phyloP scores from a whole-genome alignment of 2,113 vertebrate genomes.

The Bubalus kerabau region DNA sequence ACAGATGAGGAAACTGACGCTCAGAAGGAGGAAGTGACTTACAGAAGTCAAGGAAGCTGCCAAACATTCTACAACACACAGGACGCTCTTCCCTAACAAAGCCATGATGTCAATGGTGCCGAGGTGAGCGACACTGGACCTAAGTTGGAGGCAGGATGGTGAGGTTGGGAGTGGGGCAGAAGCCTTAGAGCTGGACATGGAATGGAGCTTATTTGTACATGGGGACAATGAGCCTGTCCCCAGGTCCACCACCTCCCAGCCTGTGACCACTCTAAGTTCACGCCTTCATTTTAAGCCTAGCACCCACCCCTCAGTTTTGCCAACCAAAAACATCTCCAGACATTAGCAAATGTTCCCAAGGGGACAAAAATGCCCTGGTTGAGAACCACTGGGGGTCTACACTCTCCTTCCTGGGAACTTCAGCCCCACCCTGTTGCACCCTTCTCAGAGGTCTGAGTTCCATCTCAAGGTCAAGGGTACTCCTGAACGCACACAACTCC shows the following conservation, averaged over 20 bases:
- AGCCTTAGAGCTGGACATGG: not conserved
- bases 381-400: not conserved
- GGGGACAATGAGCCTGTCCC: not conserved
- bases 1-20: not conserved
- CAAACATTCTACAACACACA: no score
- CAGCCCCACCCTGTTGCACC: not conserved
- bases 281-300: not conserved
- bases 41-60: not conserved
- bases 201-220: not conserved
- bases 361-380: not conserved
- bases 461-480: fast-evolving
- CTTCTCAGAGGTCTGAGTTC: not conserved
- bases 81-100: not conserved
- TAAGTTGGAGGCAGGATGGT: not conserved
- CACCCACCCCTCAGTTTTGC: no score
- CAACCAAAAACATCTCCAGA: not conserved
- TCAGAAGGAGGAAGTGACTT: not conserved
- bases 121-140: not conserved
- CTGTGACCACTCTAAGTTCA: not conserved
- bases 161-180: not conserved
- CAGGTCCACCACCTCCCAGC: no score
- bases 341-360: not conserved
- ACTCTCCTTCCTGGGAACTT: not conserved
- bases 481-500: fast-evolving
- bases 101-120: not conserved